phyloP scores from a whole-genome alignment of 2,797 vertebrate genomes.

The Merluccius polli region DNA sequence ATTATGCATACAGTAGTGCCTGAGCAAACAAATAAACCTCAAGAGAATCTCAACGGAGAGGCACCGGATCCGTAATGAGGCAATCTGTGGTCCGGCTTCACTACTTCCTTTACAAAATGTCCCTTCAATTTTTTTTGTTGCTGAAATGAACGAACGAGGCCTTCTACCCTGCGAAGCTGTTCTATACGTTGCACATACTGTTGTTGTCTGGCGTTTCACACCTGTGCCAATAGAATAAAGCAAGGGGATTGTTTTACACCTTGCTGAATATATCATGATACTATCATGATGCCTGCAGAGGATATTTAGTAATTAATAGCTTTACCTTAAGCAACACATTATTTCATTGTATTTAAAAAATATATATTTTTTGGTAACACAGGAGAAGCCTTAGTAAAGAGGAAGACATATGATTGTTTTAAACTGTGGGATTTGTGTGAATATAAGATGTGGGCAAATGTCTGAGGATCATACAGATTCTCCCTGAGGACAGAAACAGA shows the following conservation, averaged over 20 bases:
- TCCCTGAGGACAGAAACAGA: background rate
- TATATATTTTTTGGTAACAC: background rate
- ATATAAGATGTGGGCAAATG: background rate
- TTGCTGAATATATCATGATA: background rate
- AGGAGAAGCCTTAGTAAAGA: background rate
- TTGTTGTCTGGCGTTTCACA: background rate
- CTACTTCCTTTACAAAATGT: background rate
- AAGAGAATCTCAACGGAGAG: background rate
- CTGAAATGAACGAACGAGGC: background rate
- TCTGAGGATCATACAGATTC: background rate
- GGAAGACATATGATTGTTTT: background rate
- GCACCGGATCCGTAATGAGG: background rate
- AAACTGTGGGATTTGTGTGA: background rate
- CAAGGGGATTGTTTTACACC: background rate
- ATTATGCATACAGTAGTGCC: background rate
- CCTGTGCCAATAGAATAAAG: background rate
- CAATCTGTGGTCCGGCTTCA: background rate
- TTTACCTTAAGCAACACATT: background rate
- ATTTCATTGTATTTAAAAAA: background rate
- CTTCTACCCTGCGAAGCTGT: background rate
- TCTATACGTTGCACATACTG: no score
- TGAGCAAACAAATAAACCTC: background rate
- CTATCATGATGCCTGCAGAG: background rate
- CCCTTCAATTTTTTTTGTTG: no score
- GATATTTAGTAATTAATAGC: background rate